Base-by-base conservation (phyloP, 2,113 vertebrate genomes). In the Saguinus midas region DNA sequence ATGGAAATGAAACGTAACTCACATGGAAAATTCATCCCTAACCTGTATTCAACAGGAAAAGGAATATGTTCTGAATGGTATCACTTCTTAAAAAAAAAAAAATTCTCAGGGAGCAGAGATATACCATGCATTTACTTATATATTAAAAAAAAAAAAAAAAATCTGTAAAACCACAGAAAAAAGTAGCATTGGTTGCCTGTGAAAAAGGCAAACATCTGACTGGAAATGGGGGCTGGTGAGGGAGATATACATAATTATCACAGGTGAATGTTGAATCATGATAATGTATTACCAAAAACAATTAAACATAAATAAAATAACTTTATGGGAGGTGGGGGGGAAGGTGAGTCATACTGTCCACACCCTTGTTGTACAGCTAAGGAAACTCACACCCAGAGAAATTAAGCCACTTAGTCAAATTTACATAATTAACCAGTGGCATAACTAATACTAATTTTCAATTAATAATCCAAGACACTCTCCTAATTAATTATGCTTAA, bases 101-200 rank as follows among this genome's bases (percentile, higher is more conserved):
- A 40, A 8, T 5, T 8, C 17, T 20, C 20, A 2, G 16, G 10
- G 37, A 40, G 21, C 29, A 68, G 45, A 66, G 25, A 66, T 8
- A 58, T 1, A 13, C 20, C 9, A 1, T 13, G 32, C 10, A 52
- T 11, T 20, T 27, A 27, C 27, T 11, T 29, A 1, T 29, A 10
- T 43, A 52, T 57, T 21, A 27, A 50, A 61, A 50, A 40, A 35
- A 40, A 32, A 40, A 40, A 40, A 40, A 52, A 17, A 52, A 17
- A 52, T 18, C 43, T 52, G 27, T 43, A 75, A 35, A 72, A 82
- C 66, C 35, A 40, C 23, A 52, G 20, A 89, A 43, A 43, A 66
- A 58, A 76, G 55, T 7, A 40, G 29, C 45, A 58, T 10, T 37
- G 25, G 50, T 25, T 48, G 11, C 81, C 61, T 32, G 50, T 40